Conservation (phyloP, 2,888 invertebrate species). For the Caenorhabditis macrosperma region DNA sequence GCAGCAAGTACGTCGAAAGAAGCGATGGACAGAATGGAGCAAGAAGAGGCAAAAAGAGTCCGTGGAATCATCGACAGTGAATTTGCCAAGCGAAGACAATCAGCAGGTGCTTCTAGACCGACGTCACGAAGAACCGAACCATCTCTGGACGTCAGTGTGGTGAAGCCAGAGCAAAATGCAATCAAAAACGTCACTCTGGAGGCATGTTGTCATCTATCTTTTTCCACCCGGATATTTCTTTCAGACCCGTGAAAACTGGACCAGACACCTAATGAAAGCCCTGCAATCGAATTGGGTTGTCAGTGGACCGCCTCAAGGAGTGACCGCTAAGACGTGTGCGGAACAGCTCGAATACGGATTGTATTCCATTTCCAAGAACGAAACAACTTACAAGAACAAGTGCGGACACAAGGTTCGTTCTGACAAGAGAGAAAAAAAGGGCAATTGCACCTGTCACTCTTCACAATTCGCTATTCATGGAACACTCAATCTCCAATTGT, state of each 20-base stretch:
- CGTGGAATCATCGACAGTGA: conserved; percentile 53
- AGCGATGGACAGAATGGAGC: conserved; percentile 61
- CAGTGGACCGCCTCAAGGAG: conserved; percentile 1
- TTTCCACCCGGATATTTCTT: no score
- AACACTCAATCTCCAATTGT: background rate
- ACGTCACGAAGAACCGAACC: conserved; percentile 8
- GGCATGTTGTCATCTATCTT: conserved; percentile 3
- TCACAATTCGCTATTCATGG: conserved; percentile 5
- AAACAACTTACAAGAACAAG: conserved; percentile 66
- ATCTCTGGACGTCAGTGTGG: conserved; percentile 30
- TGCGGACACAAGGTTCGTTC: conserved; percentile 60
- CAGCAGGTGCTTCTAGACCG: background rate
- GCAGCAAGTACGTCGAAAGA: conserved; percentile 47
- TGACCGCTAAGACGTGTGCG: conserved; percentile 40
- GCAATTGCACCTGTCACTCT: background rate
- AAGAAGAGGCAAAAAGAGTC: conserved; percentile 82
- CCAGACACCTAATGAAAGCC: conserved; percentile 44
- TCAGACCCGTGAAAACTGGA: conserved; percentile 60
- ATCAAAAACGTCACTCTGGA: conserved; percentile 38
- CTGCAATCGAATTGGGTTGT: conserved; percentile 63
- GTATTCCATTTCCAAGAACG: conserved; percentile 58
- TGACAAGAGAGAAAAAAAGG: background rate
- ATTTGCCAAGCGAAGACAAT: conserved; percentile 60
- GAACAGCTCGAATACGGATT: conserved; percentile 61
- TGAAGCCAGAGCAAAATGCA: conserved; percentile 37